Percentiles rank a stretch among this genome's conserved stretches.
Conservation (phyloP, 2,888 invertebrate genomes). For the Plagodis dolabraria region DNA sequence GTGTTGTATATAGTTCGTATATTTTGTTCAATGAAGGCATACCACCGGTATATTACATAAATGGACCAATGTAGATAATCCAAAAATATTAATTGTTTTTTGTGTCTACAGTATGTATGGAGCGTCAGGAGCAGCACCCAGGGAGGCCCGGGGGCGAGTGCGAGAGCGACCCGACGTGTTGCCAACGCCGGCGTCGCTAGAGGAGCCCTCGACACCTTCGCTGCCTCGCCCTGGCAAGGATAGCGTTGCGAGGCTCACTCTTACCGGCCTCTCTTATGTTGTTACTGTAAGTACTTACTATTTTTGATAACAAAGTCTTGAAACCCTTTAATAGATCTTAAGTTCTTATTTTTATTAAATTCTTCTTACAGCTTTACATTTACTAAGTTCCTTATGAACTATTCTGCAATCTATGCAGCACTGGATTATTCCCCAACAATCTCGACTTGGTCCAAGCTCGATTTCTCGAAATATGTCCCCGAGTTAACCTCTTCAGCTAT, state of each 20-base stretch:
- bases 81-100: not conserved
- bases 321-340: too few species aligned
- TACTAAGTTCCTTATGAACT: not conserved
- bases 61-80: too few species aligned
- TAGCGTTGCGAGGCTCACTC: constrained; percentile 92
- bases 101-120: constrained; percentile 69
- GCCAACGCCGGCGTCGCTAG: constrained; percentile 74
- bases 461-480: constrained; percentile 22
- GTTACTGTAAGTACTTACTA: constrained; percentile 87
- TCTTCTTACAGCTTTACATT: too few species aligned
- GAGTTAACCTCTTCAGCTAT: constrained; percentile 17
- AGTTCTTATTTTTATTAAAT: too few species aligned
- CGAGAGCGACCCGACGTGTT: constrained; percentile 80
- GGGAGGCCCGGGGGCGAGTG: constrained; percentile 78
- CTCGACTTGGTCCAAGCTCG: constrained; percentile 16
- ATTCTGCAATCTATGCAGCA: constrained; percentile 11
- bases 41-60: too few species aligned
- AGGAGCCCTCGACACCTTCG: constrained; percentile 60
- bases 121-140: constrained; percentile 83
- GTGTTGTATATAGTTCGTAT: too few species aligned
- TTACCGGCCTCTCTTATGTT: constrained; percentile 91
- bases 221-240: constrained; percentile 87
- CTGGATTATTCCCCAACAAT: constrained; percentile 12
- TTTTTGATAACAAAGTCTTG: not conserved
- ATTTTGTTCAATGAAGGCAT: too few species aligned